Base-by-base conservation (phyloP, 2,888 invertebrate genomes). In the Nezara viridula region DNA sequence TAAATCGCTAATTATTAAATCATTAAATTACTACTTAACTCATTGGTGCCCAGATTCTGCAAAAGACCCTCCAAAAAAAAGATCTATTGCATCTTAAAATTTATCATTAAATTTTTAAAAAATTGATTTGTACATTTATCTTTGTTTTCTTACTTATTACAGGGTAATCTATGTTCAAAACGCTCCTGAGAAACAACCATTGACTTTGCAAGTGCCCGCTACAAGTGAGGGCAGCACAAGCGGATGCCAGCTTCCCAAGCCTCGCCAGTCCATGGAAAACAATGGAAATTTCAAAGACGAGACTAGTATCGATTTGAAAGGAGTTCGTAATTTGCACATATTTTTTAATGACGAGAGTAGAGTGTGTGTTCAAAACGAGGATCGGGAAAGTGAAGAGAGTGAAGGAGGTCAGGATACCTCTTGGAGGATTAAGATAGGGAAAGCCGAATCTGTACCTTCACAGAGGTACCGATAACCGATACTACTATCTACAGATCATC, bases 111-210 rank as follows among this genome's bases (percentile, higher is more conserved):
- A n/a, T n/a, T n/a, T n/a, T n/a, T n/a, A n/a, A n/a, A n/a, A 5
- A 44, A 44, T 44, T 44, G 44, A 44, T 10, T 10, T 44, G 44
- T 44, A 50, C 3, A 55, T n/a, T 16, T 73, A 37, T 73, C 21
- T 73, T 73, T 73, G 1, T 37, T 73, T 73, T 19, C 5, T 44
- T 89, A 90, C 81, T 87, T 90, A 90, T 92, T 93, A 32, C 93
- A 97, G 98, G 92, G 98, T 98, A 92, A 96, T 98, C 91, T 95
- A 97, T 91, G 98, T 98, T 91, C 98, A 98, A 94, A 98, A 98
- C 93, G 97, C 97, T 86, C 97, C 97, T 9, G 97, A 97, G 93
- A 97, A 97, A 90, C 91, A 90, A 32, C 88, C 89, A 10, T 21
- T 88, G 73, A 44, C 86, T 47, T 49, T 87, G 47, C 49, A 49